Conservation (phyloP, 2,888 invertebrate species). For the Acrobasis suavella region DNA sequence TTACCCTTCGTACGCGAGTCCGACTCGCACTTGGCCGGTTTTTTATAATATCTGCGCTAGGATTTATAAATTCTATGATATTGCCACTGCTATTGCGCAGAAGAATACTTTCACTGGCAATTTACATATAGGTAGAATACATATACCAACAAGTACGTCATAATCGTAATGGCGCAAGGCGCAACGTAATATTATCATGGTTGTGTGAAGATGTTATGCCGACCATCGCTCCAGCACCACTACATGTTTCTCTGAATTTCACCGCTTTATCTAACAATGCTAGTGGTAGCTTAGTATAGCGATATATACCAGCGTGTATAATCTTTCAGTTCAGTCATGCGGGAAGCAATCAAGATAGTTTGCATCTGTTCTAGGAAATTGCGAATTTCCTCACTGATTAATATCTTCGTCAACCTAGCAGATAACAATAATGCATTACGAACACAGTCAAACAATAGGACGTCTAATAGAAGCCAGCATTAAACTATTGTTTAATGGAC, state of each 20-base stretch:
- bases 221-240: not conserved
- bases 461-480: too few species aligned
- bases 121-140: conserved; percentile 3
- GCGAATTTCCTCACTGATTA: not conserved
- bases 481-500: too few species aligned
- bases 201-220: conserved; percentile 29
- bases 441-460: too few species aligned
- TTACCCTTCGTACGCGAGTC: too few species aligned
- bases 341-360: not conserved
- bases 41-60: too few species aligned
- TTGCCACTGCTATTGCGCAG: too few species aligned
- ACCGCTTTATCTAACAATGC: conserved; percentile 6
- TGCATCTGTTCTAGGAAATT: conserved; percentile 14
- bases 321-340: conserved; percentile 18
- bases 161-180: conserved; percentile 19
- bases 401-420: not conserved
- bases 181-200: conserved; percentile 25
- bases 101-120: conserved; percentile 39
- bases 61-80: too few species aligned
- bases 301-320: not conserved
- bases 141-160: not conserved
- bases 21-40: too few species aligned
- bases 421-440: not conserved
- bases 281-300: not conserved
- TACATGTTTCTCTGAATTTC: conserved; percentile 24